phyloP scores from a whole-genome alignment of 30 jellyfish, hydroid and myxozoan genomes.

The Mastigias papua region DNA sequence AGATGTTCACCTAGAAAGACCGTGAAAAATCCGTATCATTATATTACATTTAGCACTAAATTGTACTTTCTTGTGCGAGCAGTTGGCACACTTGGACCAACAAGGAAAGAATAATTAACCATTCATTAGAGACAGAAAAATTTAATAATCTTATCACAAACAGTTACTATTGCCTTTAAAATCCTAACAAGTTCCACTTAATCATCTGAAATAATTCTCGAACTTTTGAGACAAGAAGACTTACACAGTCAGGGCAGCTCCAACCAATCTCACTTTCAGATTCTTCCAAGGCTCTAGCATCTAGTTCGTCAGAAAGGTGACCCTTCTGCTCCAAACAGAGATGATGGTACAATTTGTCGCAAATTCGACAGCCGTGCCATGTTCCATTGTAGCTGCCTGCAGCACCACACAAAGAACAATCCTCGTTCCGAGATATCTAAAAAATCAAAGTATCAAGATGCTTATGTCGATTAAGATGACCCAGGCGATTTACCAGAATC shows the following conservation, averaged over 20 bases:
- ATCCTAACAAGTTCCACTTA: no score
- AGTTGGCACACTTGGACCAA: no score
- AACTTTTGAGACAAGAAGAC: no score
- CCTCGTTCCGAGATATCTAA: slow-evolving; percentile 24
- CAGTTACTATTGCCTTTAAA: no score
- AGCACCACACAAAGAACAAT: slow-evolving; percentile 33
- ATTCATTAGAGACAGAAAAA: no score
- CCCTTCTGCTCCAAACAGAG: slow-evolving; percentile 60
- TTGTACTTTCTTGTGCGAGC: no score
- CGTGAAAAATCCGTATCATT: neutral
- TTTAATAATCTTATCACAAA: no score
- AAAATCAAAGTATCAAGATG: neutral
- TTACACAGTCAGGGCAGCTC: slow-evolving; percentile 82
- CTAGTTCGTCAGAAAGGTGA: slow-evolving; percentile 22
- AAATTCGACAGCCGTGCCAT: slow-evolving; percentile 64
- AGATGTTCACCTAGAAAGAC: slow-evolving; percentile 38
- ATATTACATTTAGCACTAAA: no score
- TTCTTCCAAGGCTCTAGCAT: slow-evolving; percentile 40
- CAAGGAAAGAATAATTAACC: no score
- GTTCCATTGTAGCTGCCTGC: slow-evolving; percentile 41
- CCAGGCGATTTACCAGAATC: neutral
- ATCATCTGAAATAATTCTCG: no score
- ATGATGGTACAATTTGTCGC: slow-evolving; percentile 64
- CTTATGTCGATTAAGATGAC: neutral
- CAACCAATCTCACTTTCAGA: slow-evolving; percentile 61